A percentile compares a stretch with the other conserved stretches of the same genome.
These are phyloP conservation scores for Antitype chi DNA, from an alignment of 2,888 invertebrate genomes.

Conservation along the genomic window DNA sequence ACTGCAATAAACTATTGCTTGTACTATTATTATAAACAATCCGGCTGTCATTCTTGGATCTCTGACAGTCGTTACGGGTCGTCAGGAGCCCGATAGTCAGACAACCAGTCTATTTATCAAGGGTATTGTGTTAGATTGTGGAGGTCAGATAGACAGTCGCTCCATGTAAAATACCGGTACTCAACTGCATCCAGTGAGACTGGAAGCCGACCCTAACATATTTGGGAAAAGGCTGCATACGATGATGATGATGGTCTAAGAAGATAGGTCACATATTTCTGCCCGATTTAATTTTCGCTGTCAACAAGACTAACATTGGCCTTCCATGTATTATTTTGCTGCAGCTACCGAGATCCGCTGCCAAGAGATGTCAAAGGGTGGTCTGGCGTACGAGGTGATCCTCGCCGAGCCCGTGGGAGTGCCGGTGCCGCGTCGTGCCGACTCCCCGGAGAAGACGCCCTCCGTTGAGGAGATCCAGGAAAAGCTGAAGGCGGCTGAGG, in stretches of 20 bases:
- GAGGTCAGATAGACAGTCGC: too few species aligned
- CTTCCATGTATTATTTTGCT: background rate
- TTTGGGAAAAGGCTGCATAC: too few species aligned
- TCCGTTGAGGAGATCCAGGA: slow-evolving; percentile 97
- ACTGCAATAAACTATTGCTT: background rate
- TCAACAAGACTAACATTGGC: too few species aligned
- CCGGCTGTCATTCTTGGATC: too few species aligned
- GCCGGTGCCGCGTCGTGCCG: slow-evolving; percentile 92
- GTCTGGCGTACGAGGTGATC: slow-evolving; percentile 97
- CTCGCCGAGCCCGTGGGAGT: slow-evolving; percentile 95
- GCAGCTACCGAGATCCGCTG: slow-evolving; percentile 97
- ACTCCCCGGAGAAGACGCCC: slow-evolving; percentile 93
- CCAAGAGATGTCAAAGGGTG: slow-evolving; percentile 98
- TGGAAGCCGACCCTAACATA: too few species aligned
- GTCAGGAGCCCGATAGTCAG: too few species aligned
- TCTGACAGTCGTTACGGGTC: too few species aligned
- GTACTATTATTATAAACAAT: background rate
- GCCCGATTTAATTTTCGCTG: background rate
- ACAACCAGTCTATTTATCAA: too few species aligned
- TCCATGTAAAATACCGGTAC: too few species aligned
- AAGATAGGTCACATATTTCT: background rate
- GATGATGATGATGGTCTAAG: background rate
- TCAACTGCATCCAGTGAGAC: too few species aligned
- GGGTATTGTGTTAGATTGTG: too few species aligned
- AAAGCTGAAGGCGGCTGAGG: slow-evolving; percentile 98